Evolutionary conservation across 2,113 vertebrate genomes (phyloP).

Genomic region (Cynopterus brachyotis): DNA sequence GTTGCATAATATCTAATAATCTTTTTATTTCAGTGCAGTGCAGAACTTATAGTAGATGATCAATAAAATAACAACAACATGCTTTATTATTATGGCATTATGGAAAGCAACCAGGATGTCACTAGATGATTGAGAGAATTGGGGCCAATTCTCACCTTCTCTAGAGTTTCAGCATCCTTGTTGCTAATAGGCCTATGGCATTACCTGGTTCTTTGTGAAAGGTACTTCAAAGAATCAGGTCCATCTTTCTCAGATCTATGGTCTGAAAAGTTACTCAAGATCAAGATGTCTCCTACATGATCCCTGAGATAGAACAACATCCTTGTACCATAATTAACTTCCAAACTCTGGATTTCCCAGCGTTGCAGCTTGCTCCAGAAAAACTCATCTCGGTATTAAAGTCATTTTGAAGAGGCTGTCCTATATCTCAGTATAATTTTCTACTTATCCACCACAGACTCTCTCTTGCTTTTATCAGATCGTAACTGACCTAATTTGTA

Average conservation of each 20-base stretch:
- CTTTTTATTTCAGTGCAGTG: neutral
- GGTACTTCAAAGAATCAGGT: neutral
- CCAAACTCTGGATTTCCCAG: neutral
- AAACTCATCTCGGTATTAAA: neutral
- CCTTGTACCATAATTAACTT: neutral
- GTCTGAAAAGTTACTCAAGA: neutral
- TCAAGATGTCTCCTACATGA: neutral
- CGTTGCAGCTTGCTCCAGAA: neutral
- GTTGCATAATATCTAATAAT: neutral
- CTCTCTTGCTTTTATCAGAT: constrained; percentile 55
- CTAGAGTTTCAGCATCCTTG: neutral
- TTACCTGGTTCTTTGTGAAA: neutral
- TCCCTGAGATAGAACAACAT: neutral
- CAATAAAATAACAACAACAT: neutral
- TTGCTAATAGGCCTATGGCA: neutral
- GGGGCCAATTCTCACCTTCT: neutral
- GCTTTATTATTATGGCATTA: neutral
- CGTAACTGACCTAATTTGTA: constrained; percentile 67
- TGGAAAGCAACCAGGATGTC: neutral
- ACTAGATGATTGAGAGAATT: neutral
- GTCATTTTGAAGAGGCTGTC: constrained; percentile 26
- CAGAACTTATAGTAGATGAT: neutral
- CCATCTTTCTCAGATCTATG: neutral
- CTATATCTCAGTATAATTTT: constrained; percentile 49
- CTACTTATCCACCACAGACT: constrained; percentile 43